These are phyloP conservation scores for Ophonus ardosiacus DNA, from an alignment of 2,888 invertebrate genomes.

Conservation along the genomic window DNA sequence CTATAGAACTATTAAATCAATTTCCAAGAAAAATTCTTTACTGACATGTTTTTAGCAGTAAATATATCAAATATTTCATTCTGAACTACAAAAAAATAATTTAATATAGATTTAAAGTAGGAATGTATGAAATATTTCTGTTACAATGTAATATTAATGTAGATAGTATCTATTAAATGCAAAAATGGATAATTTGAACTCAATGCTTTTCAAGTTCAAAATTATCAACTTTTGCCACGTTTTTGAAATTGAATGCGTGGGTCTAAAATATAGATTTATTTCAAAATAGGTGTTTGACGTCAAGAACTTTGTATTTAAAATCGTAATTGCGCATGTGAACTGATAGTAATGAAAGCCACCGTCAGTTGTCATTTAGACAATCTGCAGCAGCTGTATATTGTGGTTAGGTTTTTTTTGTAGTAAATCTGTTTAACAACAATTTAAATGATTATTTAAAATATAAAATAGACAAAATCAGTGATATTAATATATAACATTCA, in stretches of 20 bases:
- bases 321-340: background rate
- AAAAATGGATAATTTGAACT: too few relatives aligned
- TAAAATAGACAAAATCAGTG: background rate
- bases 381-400: slow-evolving; percentile 4
- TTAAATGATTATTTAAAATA: background rate
- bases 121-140: too few relatives aligned
- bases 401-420: slow-evolving; percentile 47
- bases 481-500: background rate
- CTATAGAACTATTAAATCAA: background rate
- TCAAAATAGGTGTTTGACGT: slow-evolving; percentile 10
- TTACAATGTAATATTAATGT: too few relatives aligned
- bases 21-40: background rate
- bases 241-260: slow-evolving; percentile 5
- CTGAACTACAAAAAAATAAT: background rate
- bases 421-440: slow-evolving; percentile 27
- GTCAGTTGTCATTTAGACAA: slow-evolving; percentile 14
- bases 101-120: too few relatives aligned
- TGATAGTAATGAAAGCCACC: background rate
- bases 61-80: background rate
- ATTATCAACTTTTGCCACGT: too few relatives aligned
- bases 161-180: too few relatives aligned
- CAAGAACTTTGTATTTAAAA: background rate
- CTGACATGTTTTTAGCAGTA: background rate
- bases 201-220: too few relatives aligned
- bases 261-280: slow-evolving; percentile 16